Base-by-base conservation (phyloP, 2,797 vertebrate genomes). In the Pangasius djambal region DNA sequence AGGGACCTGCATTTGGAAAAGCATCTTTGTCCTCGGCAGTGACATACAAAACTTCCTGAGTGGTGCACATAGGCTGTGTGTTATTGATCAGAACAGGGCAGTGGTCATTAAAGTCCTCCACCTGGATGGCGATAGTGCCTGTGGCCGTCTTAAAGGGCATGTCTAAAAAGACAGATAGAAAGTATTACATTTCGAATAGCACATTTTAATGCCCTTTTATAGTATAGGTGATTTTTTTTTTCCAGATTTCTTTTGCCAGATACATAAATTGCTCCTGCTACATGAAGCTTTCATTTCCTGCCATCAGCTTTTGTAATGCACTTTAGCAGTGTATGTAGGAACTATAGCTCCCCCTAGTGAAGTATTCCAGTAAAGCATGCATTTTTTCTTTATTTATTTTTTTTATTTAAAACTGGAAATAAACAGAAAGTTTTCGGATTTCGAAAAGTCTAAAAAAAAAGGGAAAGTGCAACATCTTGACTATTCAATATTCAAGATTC, bases 71-170 rank as follows among this genome's bases (percentile, higher is more conserved):
- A 0, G 55, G 95, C 75, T 92, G 91, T 0, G 88, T 6, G 0
- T 89, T 57, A 82, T 94, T 94, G n/a, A 93, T 93, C 86, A 99
- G 92, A 1, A 55, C 87, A 3, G 98, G 98, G 88, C 98, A 98
- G 89, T 99, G 95, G 94, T 99, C 98, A 91, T 99, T 98, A 83
- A 91, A 91, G 92, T 97, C 96, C 90, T 93, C 88, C 50, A 97
- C 94, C 0, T 92, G 89, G 91, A 97, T 94, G 31, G 94, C 65
- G 0, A 97, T 91, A 1, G 96, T 99, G 65, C 98, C 98, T 0
- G 98, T 99, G 88, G 95, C 93, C 0, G 97, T 94, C 84, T 90
- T 90, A 2, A 69, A 6, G 69, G 93, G 93, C 44, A 86, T 5
- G 3, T 91, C 94, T 95, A 67, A 44, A 59, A 61, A 25, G 55